Evolutionary conservation across 2,888 invertebrate genomes (phyloP), one percentile per base, ranked within the genome.

Genomic region (Helobdella robusta): DNA sequence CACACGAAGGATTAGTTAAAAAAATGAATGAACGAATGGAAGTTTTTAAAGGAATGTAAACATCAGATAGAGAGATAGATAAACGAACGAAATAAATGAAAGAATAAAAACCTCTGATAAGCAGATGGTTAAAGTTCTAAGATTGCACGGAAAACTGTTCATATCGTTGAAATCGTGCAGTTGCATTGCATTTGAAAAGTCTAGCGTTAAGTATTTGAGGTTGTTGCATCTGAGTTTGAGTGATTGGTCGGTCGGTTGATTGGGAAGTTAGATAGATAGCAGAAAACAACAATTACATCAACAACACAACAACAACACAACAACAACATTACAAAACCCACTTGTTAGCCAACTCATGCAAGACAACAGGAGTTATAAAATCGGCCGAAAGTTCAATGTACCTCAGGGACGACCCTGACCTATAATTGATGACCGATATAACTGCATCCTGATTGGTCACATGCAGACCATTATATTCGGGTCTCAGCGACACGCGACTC

Each of bases 91-190:
- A 25, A 4, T 30, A 5, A 6, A 5, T 30, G n/a, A 25, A 4
- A 54, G 5, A n/a, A 6, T 6, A 25, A 5, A n/a, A 11, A 54
- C 62, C 80, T 98, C 98, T 0, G 94, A 95, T 48, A 99, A 83
- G 73, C 98, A 99, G 75, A 99, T 90, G 79, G 91, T 91, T 81
- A 95, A 85, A 79, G 93, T 94, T 56, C 87, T 86, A 67, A 99
- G 82, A 79, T 97, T 94, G 11, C 97, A 94, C 2, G 98, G 98
- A 78, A 99, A 99, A 23, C 93, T 90, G 81, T 97, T 91, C 84
- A 99, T 87, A 81, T 94, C 94, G 72, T 94, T 95, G 83, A 98
- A 99, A 78, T 99, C 98, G 81, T 98, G 97, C 67, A 99, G 84
- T 77, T 80, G 78, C 79, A 80, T 79, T 8, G 70, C 70, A 32